Conservation (phyloP, 2,797 vertebrate genomes). For the Trachurus trachurus region DNA sequence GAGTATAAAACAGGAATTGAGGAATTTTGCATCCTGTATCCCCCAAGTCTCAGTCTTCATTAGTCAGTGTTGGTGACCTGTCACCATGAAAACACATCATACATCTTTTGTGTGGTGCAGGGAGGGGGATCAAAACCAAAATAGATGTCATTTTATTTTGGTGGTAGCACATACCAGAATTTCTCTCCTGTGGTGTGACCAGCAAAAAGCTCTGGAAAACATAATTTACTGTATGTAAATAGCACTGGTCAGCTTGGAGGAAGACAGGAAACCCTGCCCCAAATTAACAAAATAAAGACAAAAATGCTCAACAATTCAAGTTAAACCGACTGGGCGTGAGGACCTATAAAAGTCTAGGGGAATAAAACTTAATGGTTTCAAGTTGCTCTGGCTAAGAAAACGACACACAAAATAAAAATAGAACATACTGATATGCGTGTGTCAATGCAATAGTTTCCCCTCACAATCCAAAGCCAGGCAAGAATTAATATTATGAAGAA, state of each 20-base stretch:
- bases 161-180: not conserved
- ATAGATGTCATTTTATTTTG: not conserved
- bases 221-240: not conserved
- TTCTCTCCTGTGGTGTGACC: not conserved
- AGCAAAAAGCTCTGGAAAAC: not conserved
- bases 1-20: not conserved
- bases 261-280: not conserved
- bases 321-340: not conserved
- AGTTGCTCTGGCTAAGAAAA: slow-evolving; percentile 9
- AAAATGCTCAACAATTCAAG: not conserved
- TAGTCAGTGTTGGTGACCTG: not conserved
- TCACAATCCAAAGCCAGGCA: not conserved
- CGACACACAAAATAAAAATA: not conserved
- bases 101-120: not conserved
- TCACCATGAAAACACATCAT: not conserved
- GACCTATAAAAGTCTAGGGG: not conserved
- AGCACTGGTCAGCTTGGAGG: not conserved
- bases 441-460: not conserved
- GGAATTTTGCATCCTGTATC: not conserved
- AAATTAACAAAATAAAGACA: not conserved
- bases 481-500: not conserved
- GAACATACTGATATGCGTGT: not conserved
- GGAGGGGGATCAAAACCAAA: not conserved
- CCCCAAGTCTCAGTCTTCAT: not conserved
- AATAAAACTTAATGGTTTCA: not conserved